Evolutionary conservation across 2,113 vertebrate species (phyloP).

Genomic region (Bostrychus sinensis): DNA sequence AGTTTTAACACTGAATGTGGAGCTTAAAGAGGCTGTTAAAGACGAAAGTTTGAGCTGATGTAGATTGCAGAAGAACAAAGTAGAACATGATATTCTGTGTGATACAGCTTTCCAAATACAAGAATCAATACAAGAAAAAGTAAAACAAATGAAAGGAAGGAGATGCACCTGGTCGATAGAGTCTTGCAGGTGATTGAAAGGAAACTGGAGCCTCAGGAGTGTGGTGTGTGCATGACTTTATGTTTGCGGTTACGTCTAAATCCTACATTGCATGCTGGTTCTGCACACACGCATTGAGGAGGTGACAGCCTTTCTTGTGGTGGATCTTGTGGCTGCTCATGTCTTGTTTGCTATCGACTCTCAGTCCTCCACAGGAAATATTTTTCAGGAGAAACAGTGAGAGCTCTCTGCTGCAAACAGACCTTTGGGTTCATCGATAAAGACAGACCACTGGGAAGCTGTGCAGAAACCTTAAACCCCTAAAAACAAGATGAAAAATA

Average conservation of each 20-base stretch:
- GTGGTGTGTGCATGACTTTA: slow-evolving; percentile 32
- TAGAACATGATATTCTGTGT: slow-evolving; percentile 65
- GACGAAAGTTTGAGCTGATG: slow-evolving; percentile 9
- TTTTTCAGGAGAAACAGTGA: slow-evolving; percentile 48
- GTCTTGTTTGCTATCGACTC: slow-evolving; percentile 53
- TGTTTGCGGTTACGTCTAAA: slow-evolving; percentile 26
- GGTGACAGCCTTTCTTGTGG: slow-evolving; percentile 43
- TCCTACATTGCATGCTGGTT: slow-evolving; percentile 6
- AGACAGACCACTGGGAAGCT: slow-evolving; percentile 25
- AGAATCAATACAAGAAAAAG: slow-evolving; percentile 70
- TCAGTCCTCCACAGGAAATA: slow-evolving; percentile 57
- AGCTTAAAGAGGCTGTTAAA: slow-evolving; percentile 20
- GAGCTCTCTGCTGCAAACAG: slow-evolving; percentile 38
- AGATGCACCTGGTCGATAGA: slow-evolving; percentile 70
- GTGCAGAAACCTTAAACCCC: slow-evolving; percentile 27
- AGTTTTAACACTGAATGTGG: slow-evolving; percentile 18
- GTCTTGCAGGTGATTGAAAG: slow-evolving; percentile 66
- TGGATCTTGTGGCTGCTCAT: slow-evolving; percentile 32
- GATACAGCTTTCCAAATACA: slow-evolving; percentile 58
- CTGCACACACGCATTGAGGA: slow-evolving; percentile 29
- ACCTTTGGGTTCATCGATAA: slow-evolving; percentile 65
- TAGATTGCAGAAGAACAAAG: slow-evolving; percentile 51
- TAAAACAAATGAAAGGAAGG: slow-evolving; percentile 70
- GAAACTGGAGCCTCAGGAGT: slow-evolving; percentile 44
- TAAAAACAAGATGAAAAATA: slow-evolving; percentile 12